phyloP scores from a whole-genome alignment of 2,888 invertebrate species.

The Sinhomidia bicolor region DNA sequence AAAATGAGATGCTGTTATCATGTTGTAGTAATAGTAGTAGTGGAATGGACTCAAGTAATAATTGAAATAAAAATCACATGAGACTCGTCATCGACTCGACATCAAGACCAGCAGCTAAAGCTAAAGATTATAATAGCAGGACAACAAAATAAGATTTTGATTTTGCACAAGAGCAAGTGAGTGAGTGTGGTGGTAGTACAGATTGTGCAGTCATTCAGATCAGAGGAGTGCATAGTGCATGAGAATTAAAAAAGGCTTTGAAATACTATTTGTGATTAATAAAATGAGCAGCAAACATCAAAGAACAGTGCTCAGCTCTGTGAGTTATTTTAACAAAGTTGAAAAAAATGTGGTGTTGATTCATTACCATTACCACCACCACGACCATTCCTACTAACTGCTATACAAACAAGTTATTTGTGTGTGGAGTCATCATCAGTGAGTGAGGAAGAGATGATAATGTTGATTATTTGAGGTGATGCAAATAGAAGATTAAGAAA shows the following conservation, averaged over 20 bases:
- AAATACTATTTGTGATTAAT: not conserved
- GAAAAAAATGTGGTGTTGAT: constrained; percentile 19
- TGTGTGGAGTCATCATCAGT: too few relatives aligned
- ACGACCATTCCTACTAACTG: too few relatives aligned
- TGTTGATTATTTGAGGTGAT: too few relatives aligned
- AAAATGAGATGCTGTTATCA: too few relatives aligned
- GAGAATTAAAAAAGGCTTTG: too few relatives aligned
- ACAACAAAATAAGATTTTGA: not conserved
- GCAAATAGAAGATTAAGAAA: not conserved
- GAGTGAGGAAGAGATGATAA: too few relatives aligned
- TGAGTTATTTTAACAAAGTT: not conserved
- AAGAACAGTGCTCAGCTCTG: too few relatives aligned
- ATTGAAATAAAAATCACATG: constrained; percentile 38
- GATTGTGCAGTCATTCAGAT: too few relatives aligned
- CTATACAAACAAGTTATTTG: not conserved
- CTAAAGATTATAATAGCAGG: too few relatives aligned
- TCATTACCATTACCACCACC: not conserved
- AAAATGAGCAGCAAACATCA: not conserved
- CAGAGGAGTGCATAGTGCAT: too few relatives aligned
- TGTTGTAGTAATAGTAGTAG: not conserved
- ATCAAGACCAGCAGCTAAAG: too few relatives aligned
- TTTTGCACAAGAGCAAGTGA: not conserved
- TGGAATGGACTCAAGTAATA: not conserved
- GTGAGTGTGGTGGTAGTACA: too few relatives aligned
- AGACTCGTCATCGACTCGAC: not conserved